Percentiles rank a stretch among this genome's conserved stretches.
Conservation (phyloP, 1,140 invertebrate species). For the Pseudomyrmex cubaensis region DNA sequence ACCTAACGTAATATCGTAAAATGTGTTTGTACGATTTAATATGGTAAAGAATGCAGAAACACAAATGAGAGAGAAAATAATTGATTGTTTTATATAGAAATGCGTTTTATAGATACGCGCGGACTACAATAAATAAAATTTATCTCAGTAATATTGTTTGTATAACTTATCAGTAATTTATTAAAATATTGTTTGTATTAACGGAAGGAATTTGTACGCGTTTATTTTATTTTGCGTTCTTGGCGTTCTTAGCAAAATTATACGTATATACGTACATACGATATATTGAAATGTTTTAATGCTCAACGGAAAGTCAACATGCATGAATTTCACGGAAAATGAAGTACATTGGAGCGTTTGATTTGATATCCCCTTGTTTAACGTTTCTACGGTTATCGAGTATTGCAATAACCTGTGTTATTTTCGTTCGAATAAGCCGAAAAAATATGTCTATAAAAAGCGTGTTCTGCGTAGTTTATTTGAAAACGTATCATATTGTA, state of each 20-base stretch:
- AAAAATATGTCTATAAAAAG: conserved; percentile 21
- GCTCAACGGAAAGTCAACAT: neutral
- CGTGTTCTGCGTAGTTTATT: neutral
- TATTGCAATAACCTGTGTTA: conserved; percentile 38
- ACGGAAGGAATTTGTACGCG: neutral
- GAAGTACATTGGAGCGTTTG: conserved; percentile 9
- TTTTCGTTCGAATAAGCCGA: conserved; percentile 14
- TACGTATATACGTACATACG: neutral
- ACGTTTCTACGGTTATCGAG: conserved; percentile 19
- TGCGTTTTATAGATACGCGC: too few species aligned
- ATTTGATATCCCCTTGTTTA: conserved; percentile 38
- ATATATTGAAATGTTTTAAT: neutral
- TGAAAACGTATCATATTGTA: neutral
- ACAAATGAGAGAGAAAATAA: neutral
- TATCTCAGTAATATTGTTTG: too few species aligned
- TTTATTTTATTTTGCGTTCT: neutral
- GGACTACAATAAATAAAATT: too few species aligned
- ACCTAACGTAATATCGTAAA: conserved; percentile 1
- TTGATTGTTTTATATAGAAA: neutral
- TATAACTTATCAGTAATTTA: too few species aligned
- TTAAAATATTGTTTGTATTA: neutral
- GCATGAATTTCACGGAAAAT: neutral
- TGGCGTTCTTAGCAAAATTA: conserved; percentile 22
- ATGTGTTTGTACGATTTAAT: conserved; percentile 7
- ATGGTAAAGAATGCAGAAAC: neutral